Conservation (phyloP, 2,888 invertebrate genomes). For the Pachydiplax longipennis region DNA sequence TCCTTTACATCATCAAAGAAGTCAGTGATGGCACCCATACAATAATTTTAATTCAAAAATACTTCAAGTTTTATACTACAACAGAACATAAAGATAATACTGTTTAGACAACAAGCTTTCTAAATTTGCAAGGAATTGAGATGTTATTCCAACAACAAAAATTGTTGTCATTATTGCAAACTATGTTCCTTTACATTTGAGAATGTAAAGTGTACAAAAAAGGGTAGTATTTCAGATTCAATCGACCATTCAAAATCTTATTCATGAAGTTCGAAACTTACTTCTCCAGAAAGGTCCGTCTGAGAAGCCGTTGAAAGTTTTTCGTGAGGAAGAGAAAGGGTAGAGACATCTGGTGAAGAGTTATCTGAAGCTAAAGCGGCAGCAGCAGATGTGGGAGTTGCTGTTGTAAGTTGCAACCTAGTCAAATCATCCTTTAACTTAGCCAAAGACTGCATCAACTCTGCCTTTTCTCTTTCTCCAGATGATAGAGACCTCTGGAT, state of each 20-base stretch:
- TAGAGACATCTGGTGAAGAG: slow-evolving; percentile 81
- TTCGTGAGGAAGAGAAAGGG: slow-evolving; percentile 83
- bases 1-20: too few relatives aligned
- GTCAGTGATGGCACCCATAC: too few relatives aligned
- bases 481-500: slow-evolving; percentile 90
- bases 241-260: not conserved
- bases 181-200: too few relatives aligned
- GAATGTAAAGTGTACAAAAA: not conserved
- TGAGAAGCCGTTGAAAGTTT: slow-evolving; percentile 94
- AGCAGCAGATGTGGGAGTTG: slow-evolving; percentile 18
- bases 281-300: slow-evolving; percentile 91
- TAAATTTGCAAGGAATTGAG: too few relatives aligned
- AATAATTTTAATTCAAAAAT: too few relatives aligned
- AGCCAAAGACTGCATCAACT: slow-evolving; percentile 92
- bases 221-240: not conserved
- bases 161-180: too few relatives aligned
- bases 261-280: slow-evolving; percentile 51
- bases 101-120: too few relatives aligned
- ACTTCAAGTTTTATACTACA: too few relatives aligned
- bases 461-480: slow-evolving; percentile 92
- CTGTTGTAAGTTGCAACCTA: slow-evolving; percentile 73
- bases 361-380: slow-evolving; percentile 17
- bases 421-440: slow-evolving; percentile 93
- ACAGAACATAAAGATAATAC: too few relatives aligned
- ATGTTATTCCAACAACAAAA: too few relatives aligned